phyloP scores from a whole-genome alignment of 1,140 invertebrate species.

The Chelonus insularis region DNA sequence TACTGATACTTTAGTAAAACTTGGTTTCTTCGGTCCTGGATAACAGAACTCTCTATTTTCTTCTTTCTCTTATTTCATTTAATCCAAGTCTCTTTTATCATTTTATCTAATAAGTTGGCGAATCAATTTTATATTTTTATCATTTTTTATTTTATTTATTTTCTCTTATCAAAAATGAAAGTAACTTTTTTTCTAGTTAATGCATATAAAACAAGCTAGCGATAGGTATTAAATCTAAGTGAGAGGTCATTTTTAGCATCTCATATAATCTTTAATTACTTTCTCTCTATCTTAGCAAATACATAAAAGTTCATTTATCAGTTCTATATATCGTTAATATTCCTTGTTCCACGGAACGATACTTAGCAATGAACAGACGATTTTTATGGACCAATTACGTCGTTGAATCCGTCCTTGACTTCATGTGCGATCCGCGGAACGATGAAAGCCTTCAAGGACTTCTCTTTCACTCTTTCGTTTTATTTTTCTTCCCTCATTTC shows the following conservation, averaged over 20 bases:
- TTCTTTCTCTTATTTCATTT: not conserved
- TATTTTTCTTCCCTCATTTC: constrained; percentile 1
- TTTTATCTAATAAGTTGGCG: not conserved
- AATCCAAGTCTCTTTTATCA: not conserved
- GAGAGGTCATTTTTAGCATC: no score
- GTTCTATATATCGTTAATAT: constrained; percentile 6
- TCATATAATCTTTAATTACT: no score
- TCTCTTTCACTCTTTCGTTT: not conserved
- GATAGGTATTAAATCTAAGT: no score
- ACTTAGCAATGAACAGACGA: not conserved
- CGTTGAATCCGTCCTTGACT: constrained; percentile 3
- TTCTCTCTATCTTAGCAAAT: no score
- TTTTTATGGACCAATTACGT: constrained; percentile 12
- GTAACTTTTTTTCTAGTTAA: no score
- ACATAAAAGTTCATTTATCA: constrained; percentile 14
- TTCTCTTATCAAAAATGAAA: no score
- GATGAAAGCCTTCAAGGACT: constrained; percentile 12
- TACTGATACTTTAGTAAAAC: constrained; percentile 68
- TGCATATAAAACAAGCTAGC: no score
- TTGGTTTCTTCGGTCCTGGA: constrained; percentile 71
- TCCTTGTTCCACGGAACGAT: constrained; percentile 25
- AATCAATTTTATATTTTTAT: no score
- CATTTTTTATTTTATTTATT: no score
- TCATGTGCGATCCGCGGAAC: constrained; percentile 1
- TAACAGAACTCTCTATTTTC: constrained; percentile 31